These are phyloP conservation scores for Drosophila multiciliata DNA, from an alignment of 2,888 invertebrate genomes.

Conservation along the genomic window DNA sequence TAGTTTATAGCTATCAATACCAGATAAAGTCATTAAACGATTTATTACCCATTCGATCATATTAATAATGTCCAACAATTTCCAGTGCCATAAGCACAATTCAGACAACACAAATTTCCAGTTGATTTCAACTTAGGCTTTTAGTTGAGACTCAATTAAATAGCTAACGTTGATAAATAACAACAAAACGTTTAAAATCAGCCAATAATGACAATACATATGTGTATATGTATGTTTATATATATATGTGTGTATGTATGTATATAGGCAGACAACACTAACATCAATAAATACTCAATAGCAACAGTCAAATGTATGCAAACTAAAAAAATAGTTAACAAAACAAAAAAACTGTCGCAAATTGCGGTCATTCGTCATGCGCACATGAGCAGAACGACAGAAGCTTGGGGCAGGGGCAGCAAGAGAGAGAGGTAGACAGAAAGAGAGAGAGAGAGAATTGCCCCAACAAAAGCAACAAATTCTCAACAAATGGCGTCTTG, in stretches of 20 bases:
- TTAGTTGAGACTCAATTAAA: constrained; percentile 36
- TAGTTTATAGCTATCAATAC: constrained; percentile 3
- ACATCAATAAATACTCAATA: constrained; percentile 69
- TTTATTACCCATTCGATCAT: constrained; percentile 19
- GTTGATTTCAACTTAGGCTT: constrained; percentile 31
- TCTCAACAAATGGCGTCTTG: constrained; percentile 73
- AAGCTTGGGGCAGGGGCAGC: constrained; percentile 35
- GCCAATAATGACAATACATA: constrained; percentile 72
- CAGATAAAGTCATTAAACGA: constrained; percentile 2
- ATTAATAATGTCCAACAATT: constrained; percentile 30
- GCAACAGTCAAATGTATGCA: constrained; percentile 69
- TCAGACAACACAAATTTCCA: constrained; percentile 60
- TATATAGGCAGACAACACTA: constrained; percentile 37
- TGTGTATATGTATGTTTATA: constrained; percentile 16
- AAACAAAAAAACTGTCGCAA: constrained; percentile 77
- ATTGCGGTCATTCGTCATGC: constrained; percentile 85
- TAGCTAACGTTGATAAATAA: constrained; percentile 49
- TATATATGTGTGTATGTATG: constrained; percentile 35
- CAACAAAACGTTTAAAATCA: constrained; percentile 62
- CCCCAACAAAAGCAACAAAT: constrained; percentile 36
- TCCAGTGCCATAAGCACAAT: constrained; percentile 45
- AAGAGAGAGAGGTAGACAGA: background rate
- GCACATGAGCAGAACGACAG: constrained; percentile 81
- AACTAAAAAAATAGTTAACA: constrained; percentile 68
- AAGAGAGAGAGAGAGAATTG: constrained; percentile 19